phyloP scores from a whole-genome alignment of 2,113 vertebrate species.

The Boulengeromyrus knoepffleri region DNA sequence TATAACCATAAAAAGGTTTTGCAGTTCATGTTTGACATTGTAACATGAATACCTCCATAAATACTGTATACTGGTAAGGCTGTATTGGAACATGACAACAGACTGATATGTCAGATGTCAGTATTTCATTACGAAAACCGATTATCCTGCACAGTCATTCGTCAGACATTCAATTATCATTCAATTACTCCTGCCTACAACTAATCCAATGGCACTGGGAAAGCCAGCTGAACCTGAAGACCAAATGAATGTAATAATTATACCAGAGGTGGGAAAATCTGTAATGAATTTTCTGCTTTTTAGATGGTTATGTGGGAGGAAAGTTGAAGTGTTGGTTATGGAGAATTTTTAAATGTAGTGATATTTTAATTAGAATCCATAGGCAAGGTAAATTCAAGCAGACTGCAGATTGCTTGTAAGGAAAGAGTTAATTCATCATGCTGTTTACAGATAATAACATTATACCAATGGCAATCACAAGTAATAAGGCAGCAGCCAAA shows the following conservation, averaged over 20 bases:
- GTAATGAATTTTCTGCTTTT: constrained; percentile 8
- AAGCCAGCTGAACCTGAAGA: constrained; percentile 11
- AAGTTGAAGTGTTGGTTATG: not conserved
- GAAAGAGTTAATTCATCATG: not conserved
- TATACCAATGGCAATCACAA: constrained; percentile 8
- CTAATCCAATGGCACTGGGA: constrained; percentile 18
- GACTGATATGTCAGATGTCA: constrained; percentile 9
- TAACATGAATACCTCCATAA: not conserved
- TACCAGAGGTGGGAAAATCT: not conserved
- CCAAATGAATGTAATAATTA: constrained; percentile 1
- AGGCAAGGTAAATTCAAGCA: not conserved
- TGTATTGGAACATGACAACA: not conserved
- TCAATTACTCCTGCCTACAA: not conserved
- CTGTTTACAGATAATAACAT: not conserved
- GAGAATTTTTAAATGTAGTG: not conserved
- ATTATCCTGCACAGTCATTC: constrained; percentile 22
- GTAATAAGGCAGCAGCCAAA: not conserved
- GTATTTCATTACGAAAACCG: constrained; percentile 21
- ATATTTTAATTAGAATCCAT: constrained; percentile 11
- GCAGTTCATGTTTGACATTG: not conserved
- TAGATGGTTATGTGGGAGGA: not conserved
- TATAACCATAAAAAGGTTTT: not conserved
- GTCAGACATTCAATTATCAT: constrained; percentile 16
- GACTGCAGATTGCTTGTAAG: not conserved
- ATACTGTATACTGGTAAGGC: not conserved